phyloP scores from a whole-genome alignment of 2,113 vertebrate genomes.

The Paracanthobrama guichenoti region DNA sequence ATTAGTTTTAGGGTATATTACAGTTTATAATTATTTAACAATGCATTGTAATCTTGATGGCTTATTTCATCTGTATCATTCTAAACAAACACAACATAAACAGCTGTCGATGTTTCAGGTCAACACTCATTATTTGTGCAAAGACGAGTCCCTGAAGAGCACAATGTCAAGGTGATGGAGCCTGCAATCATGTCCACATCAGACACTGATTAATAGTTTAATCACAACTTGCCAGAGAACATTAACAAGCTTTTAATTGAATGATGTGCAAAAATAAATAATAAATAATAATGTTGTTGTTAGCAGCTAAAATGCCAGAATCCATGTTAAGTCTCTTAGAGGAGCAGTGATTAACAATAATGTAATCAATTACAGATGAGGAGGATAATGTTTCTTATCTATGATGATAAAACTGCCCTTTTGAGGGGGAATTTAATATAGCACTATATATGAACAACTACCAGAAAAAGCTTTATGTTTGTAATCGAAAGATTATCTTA shows the following conservation, averaged over 20 bases:
- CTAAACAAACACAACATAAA: constrained; percentile 25
- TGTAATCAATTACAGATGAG: constrained; percentile 50
- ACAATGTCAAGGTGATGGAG: constrained; percentile 19
- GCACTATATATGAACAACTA: constrained; percentile 33
- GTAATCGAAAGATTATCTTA: constrained; percentile 30
- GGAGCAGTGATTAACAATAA: constrained; percentile 50
- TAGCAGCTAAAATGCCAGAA: background rate
- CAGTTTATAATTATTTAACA: background rate
- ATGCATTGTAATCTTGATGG: background rate
- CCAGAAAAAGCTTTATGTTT: constrained; percentile 7
- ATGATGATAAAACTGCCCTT: constrained; percentile 43
- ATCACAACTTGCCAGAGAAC: constrained; percentile 53
- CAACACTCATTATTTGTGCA: constrained; percentile 44
- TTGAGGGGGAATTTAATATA: constrained; percentile 29
- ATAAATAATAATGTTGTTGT: constrained; percentile 7
- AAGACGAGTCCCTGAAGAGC: constrained; percentile 39
- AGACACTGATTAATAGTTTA: constrained; percentile 55
- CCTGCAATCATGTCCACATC: constrained; percentile 42
- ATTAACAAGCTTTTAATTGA: constrained; percentile 51
- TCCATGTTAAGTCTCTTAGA: constrained; percentile 48
- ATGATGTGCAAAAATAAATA: constrained; percentile 34
- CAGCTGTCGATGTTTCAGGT: constrained; percentile 41
- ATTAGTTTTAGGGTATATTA: background rate
- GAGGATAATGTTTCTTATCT: constrained; percentile 45
- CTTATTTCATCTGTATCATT: background rate